Evolutionary conservation across 64 coral and sea anemone species (phyloP).

Genomic region (Stichodactyla helianthus): DNA sequence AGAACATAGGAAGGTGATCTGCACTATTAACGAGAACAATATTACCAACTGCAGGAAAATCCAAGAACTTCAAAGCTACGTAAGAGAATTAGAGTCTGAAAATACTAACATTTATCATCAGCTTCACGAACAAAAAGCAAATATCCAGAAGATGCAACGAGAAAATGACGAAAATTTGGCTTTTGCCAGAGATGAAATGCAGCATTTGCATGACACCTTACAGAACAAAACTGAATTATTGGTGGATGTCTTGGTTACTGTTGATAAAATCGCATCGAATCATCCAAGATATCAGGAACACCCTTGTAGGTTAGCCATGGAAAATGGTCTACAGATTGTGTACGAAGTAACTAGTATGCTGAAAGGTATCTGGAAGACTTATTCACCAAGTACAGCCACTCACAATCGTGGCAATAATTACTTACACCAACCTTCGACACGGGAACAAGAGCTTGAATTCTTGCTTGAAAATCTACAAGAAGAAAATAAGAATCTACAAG

Average conservation of each 20-base stretch:
- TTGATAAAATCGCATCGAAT: not conserved
- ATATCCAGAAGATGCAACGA: not conserved
- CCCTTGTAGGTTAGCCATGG: not conserved
- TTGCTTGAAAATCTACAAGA: slow-evolving; percentile 8
- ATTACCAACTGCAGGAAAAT: not conserved
- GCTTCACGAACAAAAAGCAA: not conserved
- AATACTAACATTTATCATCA: not conserved
- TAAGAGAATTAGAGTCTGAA: slow-evolving; percentile 7
- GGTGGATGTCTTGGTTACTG: not conserved
- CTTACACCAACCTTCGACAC: not conserved
- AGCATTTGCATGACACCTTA: not conserved
- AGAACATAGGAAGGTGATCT: not conserved
- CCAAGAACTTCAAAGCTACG: not conserved
- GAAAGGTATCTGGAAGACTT: not conserved
- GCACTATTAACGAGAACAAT: not conserved
- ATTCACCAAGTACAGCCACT: not conserved
- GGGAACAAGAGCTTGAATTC: not conserved
- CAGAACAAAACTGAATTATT: not conserved
- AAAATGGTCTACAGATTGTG: slow-evolving; percentile 1
- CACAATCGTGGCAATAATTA: not conserved
- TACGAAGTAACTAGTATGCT: not conserved
- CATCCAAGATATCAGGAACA: not conserved
- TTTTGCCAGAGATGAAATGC: not conserved
- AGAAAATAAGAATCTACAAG: not conserved
- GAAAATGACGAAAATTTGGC: not conserved